Evolutionary conservation across 2,888 invertebrate genomes (phyloP), one percentile per base, ranked within the genome.

Genomic region (Mythimna vitellina): DNA sequence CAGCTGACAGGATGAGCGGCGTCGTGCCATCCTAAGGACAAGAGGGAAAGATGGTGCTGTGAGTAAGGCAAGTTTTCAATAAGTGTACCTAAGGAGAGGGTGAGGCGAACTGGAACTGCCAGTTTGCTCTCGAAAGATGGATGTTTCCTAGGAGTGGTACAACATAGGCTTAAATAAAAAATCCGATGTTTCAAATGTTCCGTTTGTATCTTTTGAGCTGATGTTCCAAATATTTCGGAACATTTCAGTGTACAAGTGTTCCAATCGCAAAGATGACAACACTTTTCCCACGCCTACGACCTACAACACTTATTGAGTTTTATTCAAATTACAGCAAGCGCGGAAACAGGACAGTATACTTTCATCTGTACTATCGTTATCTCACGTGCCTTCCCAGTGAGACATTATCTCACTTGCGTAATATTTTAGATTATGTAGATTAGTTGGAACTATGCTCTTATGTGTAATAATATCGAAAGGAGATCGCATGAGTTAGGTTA

Each of bases 11-110:
- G 91, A 99, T 99, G 84, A 99, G 96, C 7, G 99, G 99, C 8
- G 99, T 99, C 46, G 99, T 99, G 60, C 99, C 99, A 92, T 99
- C 99, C 99, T 99, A 95, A n/a, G 93, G 91, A 75, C 51, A 74
- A 61, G 20, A n/a, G 72, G 7, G 3, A 20, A 8, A 20, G 60
- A 46, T 20, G 12, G 14, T 38, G 20, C 35, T 58, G 22, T 58
- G n/a, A 20, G 6, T 35, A 57, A 29, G 29, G 1, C 17, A 20
- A 49, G 3, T 49, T 20, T 49, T 17, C 17, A 46, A 46, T 20
- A 49, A 49, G 7, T 14, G 46, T 46, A 12, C 14, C 14, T 6
- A 49, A 49, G 49, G 20, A 49, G 20, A 49, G 20, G 20, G 7
- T 8, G 20, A 7, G 42, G 14, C 14, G 14, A 46, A 46, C 42